These are phyloP conservation scores for Acleris laterana DNA, from an alignment of 2,888 invertebrate species.

Conservation along the genomic window DNA sequence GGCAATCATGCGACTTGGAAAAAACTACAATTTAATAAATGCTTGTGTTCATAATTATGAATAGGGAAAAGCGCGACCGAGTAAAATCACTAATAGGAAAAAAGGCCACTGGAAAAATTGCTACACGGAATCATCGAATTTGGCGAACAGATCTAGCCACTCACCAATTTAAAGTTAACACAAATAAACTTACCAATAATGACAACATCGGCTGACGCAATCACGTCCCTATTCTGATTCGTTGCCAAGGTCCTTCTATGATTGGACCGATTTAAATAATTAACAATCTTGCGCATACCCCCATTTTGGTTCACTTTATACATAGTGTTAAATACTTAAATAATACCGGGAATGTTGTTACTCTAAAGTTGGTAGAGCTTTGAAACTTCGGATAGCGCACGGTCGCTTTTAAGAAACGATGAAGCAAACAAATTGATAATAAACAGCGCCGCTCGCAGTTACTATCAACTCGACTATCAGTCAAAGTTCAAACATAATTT, in stretches of 20 bases:
- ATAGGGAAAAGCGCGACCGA: no score
- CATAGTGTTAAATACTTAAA: slow-evolving; percentile 54
- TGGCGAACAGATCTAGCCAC: not conserved
- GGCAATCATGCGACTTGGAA: no score
- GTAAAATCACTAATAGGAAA: no score
- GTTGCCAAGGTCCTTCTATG: slow-evolving; percentile 52
- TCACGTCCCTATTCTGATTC: slow-evolving; percentile 60
- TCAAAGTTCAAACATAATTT: slow-evolving; percentile 26
- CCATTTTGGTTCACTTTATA: slow-evolving; percentile 65
- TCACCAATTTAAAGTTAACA: not conserved
- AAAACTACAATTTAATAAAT: no score
- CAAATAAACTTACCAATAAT: slow-evolving; percentile 84
- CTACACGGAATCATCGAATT: no score
- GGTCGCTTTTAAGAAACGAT: slow-evolving; percentile 18
- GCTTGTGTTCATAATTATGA: no score
- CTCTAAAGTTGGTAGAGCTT: slow-evolving; percentile 40
- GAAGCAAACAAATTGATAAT: slow-evolving; percentile 26
- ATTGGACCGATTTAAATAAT: slow-evolving; percentile 57
- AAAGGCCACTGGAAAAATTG: no score
- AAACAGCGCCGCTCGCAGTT: slow-evolving; percentile 26
- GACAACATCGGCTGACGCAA: slow-evolving; percentile 89
- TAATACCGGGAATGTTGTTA: slow-evolving; percentile 38
- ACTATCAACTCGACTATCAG: slow-evolving; percentile 29
- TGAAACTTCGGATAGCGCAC: slow-evolving; percentile 28
- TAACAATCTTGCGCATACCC: slow-evolving; percentile 52